Conservation (phyloP, 2,888 invertebrate genomes). For the Sarcophaga carnaria region DNA sequence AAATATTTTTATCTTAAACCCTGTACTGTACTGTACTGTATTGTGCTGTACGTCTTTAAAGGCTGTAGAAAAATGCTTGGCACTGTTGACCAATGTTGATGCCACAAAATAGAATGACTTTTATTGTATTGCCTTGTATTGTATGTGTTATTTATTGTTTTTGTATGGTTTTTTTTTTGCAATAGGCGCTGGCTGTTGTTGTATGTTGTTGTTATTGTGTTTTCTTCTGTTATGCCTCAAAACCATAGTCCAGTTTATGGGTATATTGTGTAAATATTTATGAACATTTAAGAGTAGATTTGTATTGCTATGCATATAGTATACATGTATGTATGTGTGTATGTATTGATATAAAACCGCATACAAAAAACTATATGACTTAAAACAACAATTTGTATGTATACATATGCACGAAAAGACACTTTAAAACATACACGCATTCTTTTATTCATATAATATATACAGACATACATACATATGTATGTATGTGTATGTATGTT, state of each 20-base stretch:
- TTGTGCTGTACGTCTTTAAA: no score
- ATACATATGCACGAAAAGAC: no score
- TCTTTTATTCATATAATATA: neutral
- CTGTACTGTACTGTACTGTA: no score
- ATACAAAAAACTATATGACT: neutral
- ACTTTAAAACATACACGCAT: neutral
- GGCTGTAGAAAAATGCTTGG: neutral
- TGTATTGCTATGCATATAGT: neutral
- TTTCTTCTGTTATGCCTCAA: slow-evolving; percentile 48
- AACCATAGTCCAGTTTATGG: slow-evolving; percentile 59
- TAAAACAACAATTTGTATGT: neutral
- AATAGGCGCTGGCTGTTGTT: neutral
- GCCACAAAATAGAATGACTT: slow-evolving; percentile 55
- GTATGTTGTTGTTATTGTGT: slow-evolving; percentile 11
- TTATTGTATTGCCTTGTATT: slow-evolving; percentile 46
- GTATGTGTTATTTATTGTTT: slow-evolving; percentile 7
- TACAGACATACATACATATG: neutral
- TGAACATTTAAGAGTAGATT: slow-evolving; percentile 6
- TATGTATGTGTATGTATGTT: no score
- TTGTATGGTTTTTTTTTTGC: slow-evolving; percentile 31
- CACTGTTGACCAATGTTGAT: slow-evolving; percentile 15
- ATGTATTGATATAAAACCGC: neutral
- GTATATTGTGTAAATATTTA: slow-evolving; percentile 44
- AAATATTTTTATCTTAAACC: no score
- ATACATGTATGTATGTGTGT: neutral